Evolutionary conservation across 2,888 invertebrate genomes (phyloP), one percentile per base, ranked within the genome.

Genomic region (Athalia cordata): DNA sequence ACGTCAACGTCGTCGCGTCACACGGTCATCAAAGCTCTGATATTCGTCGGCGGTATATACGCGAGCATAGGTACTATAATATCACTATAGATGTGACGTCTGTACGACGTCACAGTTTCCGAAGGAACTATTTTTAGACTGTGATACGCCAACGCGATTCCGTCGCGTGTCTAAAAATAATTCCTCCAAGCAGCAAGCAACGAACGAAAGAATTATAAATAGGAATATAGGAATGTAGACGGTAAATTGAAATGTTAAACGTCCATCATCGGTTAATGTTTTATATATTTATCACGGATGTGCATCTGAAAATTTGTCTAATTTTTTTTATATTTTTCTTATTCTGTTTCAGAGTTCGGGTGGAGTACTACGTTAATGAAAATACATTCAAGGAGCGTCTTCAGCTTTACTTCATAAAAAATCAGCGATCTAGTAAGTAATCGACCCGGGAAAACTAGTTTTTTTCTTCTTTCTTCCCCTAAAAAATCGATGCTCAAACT

Each of bases 291-390:
- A n/a, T 66, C 49, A 49, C 47, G 6, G 49, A 66, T 66, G 29
- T 29, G 5, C 9, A 49, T n/a, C 43, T 13, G 13, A 43, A n/a
- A 3, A 45, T 13, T 7, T 47, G 7, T 49, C 8, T n/a, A 47
- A 29, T 66, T 13, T 66, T 3, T 7, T 9, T 29, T 68, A n/a
- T 11, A 5, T 11, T 68, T 68, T 43, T 66, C 79, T 80, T 83
- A 75, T 88, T 87, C 91, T 93, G 92, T 96, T 96, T 66, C 95
- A 99, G 99, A 94, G 99, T 99, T 87, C 97, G 98, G 87, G 99
- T 99, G 91, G 99, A 99, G 92, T 99, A 99, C 92, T 99, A 99
- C 92, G 98, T 98, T 89, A 98, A 99, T 93, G 99, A 99, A 93
- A 98, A 98, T 91, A 98, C 98, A 89, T 96, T 99, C 92, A 99